These are phyloP conservation scores for Autographa pulchrina DNA, from an alignment of 2,888 invertebrate genomes.

Conservation along the genomic window DNA sequence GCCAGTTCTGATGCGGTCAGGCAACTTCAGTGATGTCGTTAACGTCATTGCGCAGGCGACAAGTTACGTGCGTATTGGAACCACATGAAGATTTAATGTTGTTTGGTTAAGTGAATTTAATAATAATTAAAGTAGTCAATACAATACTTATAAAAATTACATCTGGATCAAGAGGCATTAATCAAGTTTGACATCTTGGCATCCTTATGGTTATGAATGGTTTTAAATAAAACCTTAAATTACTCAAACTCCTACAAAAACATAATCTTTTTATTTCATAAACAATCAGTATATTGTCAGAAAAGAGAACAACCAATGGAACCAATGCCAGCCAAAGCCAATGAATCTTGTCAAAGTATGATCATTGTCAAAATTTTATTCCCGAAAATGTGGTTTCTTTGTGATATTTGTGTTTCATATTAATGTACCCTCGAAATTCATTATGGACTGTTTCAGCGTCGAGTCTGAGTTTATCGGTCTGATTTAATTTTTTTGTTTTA, in stretches of 20 bases:
- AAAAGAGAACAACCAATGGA: constrained; percentile 33
- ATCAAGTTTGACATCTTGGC: background rate
- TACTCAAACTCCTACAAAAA: background rate
- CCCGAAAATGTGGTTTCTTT: constrained; percentile 48
- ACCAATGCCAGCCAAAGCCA: constrained; percentile 11
- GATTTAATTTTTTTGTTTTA: constrained; percentile 52
- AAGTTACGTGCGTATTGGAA: background rate
- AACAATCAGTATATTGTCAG: background rate
- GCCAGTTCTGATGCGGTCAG: constrained; percentile 69
- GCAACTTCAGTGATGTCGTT: constrained; percentile 48
- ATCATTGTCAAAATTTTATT: constrained; percentile 58
- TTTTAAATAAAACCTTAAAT: background rate
- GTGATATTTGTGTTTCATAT: constrained; percentile 51
- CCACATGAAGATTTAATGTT: background rate
- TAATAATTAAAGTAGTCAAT: background rate
- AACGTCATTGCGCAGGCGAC: background rate
- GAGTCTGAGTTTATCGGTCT: constrained; percentile 73
- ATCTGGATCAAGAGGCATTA: constrained; percentile 7
- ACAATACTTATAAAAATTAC: background rate
- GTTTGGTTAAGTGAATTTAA: background rate
- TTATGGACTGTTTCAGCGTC: constrained; percentile 72
- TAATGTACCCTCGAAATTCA: constrained; percentile 64
- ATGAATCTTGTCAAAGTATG: constrained; percentile 29
- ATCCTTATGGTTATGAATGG: background rate
- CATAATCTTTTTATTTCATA: constrained; percentile 16